A percentile compares a stretch with the other conserved stretches of the same genome.
Evolutionary conservation across 1,140 invertebrate genomes (phyloP).

Genomic region (Leguminivora glycinivorella): DNA sequence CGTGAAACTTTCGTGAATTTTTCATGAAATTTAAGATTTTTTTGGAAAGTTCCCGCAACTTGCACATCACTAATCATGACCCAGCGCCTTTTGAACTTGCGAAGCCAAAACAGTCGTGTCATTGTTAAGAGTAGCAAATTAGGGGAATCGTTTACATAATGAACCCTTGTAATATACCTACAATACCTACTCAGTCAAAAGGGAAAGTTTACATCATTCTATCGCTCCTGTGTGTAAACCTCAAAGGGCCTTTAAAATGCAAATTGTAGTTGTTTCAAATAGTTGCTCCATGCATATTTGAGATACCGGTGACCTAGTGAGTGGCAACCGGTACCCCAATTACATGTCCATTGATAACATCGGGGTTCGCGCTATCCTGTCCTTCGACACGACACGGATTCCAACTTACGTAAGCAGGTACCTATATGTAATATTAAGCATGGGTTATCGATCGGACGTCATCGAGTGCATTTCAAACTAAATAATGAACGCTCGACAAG

Average conservation of each 20-base stretch:
- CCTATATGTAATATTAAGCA: not conserved
- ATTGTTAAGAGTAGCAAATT: not conserved
- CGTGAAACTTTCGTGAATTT: no score
- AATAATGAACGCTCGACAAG: conserved; percentile 10
- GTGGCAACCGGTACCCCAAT: not conserved
- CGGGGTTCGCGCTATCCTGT: not conserved
- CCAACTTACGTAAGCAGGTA: not conserved
- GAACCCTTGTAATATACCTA: no score
- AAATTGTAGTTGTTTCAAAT: not conserved
- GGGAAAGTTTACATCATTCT: no score
- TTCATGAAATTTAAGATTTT: no score
- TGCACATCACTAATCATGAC: no score
- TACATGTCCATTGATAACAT: not conserved
- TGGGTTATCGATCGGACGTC: conserved; percentile 11
- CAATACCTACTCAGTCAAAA: no score
- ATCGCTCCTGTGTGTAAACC: no score
- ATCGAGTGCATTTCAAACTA: conserved; percentile 12
- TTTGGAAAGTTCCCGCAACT: no score
- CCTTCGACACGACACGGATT: not conserved
- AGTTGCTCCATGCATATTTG: not conserved
- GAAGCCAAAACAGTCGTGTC: not conserved
- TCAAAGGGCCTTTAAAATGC: no score
- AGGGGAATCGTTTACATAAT: no score
- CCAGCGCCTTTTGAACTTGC: not conserved
- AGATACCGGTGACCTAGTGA: not conserved